Base-by-base conservation (phyloP, 2,888 invertebrate genomes). In the Lamellibrachia satsuma region DNA sequence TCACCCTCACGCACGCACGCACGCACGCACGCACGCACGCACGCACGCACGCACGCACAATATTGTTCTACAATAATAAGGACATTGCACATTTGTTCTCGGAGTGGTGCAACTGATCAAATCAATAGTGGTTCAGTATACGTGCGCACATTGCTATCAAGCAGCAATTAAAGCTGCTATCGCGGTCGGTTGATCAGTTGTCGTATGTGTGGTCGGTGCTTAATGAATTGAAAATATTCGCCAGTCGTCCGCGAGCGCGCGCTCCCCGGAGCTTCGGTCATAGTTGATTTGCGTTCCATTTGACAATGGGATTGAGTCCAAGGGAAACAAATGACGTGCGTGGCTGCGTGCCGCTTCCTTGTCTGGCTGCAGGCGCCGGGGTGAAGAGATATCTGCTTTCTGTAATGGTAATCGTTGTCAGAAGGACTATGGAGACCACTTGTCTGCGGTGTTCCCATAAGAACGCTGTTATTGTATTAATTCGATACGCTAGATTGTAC, bases 81-180 rank as follows among this genome's bases (percentile, higher is more conserved):
- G 75, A 75, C n/a, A 75, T 1, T 75, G 75, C 75, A 22, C 75
- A 22, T 75, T 75, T 22, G 22, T 3, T 75, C n/a, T 15, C 75
- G 22, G 15, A 75, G 22, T 3, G n/a, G 75, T 11, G n/a, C 75
- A 6, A 75, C 75, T 15, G 3, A 0, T 75, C 3, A 22, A 75
- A 75, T 75, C 75, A 75, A 75, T 75, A 75, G 3, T 75, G n/a
- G 22, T 75, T 22, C 75, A 75, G 22, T 75, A 22, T 22, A n/a
- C 75, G 75, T 75, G n/a, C 75, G 75, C 75, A 75, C n/a, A 75
- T 75, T 75, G 75, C 75, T 75, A 75, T 75, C 75, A 75, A 75
- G 75, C 75, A 75, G 15, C 75, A 75, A 75, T 75, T 75, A 75
- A 39, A 75, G 75, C 22, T 75, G 22, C 6, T 75, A 15, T n/a